These are phyloP conservation scores for Ecdyonurus torrentis DNA, from an alignment of 2,888 invertebrate species.

Conservation along the genomic window DNA sequence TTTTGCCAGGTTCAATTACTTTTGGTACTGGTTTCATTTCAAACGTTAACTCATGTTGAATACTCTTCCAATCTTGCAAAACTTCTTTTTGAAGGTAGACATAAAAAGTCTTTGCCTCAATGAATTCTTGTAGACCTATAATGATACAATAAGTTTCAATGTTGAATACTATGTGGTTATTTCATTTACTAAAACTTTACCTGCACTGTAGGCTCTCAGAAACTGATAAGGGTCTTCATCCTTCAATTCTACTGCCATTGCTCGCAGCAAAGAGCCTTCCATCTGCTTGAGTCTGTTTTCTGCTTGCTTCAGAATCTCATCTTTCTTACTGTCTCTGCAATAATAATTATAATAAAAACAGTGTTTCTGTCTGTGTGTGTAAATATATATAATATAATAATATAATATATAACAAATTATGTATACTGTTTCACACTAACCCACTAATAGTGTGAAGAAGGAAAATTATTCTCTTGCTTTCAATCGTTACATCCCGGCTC, in stretches of 20 bases:
- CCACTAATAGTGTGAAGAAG: constrained; percentile 54
- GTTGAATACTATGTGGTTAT: not conserved
- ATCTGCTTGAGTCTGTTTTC: constrained; percentile 46
- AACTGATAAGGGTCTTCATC: constrained; percentile 53
- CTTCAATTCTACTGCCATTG: constrained; percentile 57
- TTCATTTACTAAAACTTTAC: constrained; percentile 18
- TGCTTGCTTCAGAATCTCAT: constrained; percentile 41
- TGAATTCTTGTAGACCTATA: constrained; percentile 53
- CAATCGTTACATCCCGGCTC: constrained; percentile 70
- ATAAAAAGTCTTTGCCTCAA: constrained; percentile 69
- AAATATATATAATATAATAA: too few relatives aligned
- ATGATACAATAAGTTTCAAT: not conserved
- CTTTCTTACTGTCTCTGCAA: constrained; percentile 34
- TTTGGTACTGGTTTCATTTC: constrained; percentile 10
- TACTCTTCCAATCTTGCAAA: constrained; percentile 40
- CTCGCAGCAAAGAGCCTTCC: constrained; percentile 37
- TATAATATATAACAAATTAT: not conserved
- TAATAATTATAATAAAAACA: constrained; percentile 11
- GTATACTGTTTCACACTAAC: not conserved
- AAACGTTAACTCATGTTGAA: constrained; percentile 38
- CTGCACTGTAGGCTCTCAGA: constrained; percentile 44
- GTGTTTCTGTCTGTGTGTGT: too few relatives aligned
- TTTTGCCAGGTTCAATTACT: constrained; percentile 12
- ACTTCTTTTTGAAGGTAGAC: constrained; percentile 42
- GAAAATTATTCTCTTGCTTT: constrained; percentile 81